phyloP scores from a whole-genome alignment of 2,797 vertebrate genomes.

The Rhadinocentrus ornatus region DNA sequence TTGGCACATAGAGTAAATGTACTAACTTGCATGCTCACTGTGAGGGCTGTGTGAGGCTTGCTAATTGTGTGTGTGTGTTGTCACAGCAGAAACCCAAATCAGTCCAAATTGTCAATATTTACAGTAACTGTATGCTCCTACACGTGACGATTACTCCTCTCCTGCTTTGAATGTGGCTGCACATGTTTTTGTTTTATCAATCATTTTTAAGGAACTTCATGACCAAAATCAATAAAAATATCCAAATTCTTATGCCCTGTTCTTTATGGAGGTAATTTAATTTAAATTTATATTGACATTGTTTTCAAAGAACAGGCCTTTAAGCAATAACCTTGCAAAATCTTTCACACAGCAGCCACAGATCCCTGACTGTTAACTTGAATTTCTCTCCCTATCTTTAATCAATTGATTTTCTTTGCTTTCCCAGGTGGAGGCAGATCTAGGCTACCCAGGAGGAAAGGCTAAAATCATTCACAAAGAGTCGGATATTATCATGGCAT shows the following conservation, averaged over 20 bases:
- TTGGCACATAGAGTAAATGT: slow-evolving; percentile 33
- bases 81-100: slow-evolving; percentile 36
- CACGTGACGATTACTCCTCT: slow-evolving; percentile 14
- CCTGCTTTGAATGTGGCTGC: slow-evolving; percentile 17
- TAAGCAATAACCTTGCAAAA: neutral
- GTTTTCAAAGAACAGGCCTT: neutral
- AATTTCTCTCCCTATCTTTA: neutral
- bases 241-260: neutral
- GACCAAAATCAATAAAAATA: neutral
- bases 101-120: slow-evolving; percentile 9
- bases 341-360: neutral
- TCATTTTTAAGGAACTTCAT: slow-evolving; percentile 7
- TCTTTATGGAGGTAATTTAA: neutral
- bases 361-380: neutral
- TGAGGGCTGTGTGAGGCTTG: slow-evolving; percentile 52
- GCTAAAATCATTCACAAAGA: slow-evolving; percentile 98
- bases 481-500: slow-evolving; percentile 98
- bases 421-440: slow-evolving; percentile 96
- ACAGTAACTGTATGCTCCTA: neutral
- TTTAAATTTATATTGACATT: neutral
- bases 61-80: slow-evolving; percentile 28
- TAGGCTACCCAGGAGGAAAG: slow-evolving; percentile 97
- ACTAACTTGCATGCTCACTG: slow-evolving; percentile 79
- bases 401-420: slow-evolving; percentile 31
- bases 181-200: slow-evolving; percentile 9